Evolutionary conservation across 2,888 invertebrate species (phyloP).

Genomic region (Meiosimyza decipiens): DNA sequence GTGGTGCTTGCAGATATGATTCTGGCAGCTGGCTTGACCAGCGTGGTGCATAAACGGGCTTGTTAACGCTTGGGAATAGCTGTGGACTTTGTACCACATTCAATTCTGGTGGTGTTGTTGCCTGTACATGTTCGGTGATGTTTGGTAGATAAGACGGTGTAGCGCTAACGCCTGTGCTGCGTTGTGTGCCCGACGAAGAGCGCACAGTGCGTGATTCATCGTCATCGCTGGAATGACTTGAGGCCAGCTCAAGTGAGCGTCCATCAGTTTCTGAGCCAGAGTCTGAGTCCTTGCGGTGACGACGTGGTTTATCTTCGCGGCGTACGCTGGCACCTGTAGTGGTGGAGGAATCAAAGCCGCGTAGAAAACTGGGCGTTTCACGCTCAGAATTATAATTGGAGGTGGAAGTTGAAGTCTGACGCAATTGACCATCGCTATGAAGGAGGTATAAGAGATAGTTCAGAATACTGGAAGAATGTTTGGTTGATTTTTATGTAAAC

Average conservation of each 20-base stretch:
- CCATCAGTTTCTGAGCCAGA: conserved; percentile 85
- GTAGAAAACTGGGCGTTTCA: conserved; percentile 78
- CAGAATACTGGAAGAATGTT: conserved; percentile 12
- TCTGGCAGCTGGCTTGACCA: conserved; percentile 79
- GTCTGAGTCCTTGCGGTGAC: conserved; percentile 75
- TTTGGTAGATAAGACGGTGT: conserved; percentile 73
- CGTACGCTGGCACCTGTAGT: conserved; percentile 50
- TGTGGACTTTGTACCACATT: conserved; percentile 76
- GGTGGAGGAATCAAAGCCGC: conserved; percentile 68
- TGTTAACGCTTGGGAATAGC: conserved; percentile 74
- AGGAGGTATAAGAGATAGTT: conserved; percentile 38
- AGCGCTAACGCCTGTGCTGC: conserved; percentile 66
- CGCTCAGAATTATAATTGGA: conserved; percentile 88
- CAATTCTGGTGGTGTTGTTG: conserved; percentile 73
- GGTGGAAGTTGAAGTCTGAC: conserved; percentile 86
- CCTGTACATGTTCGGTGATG: conserved; percentile 71
- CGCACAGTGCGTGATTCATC: conserved; percentile 72
- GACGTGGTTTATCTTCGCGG: conserved; percentile 60
- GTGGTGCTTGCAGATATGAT: conserved; percentile 71
- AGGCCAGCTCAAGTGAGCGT: conserved; percentile 88
- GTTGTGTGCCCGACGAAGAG: conserved; percentile 64
- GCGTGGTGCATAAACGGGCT: conserved; percentile 74
- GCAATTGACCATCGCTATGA: conserved; percentile 80
- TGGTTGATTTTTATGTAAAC: not conserved
- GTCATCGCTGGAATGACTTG: conserved; percentile 95